phyloP scores from a whole-genome alignment of 23 tunicate genomes.

The Halocynthia aurantium region DNA sequence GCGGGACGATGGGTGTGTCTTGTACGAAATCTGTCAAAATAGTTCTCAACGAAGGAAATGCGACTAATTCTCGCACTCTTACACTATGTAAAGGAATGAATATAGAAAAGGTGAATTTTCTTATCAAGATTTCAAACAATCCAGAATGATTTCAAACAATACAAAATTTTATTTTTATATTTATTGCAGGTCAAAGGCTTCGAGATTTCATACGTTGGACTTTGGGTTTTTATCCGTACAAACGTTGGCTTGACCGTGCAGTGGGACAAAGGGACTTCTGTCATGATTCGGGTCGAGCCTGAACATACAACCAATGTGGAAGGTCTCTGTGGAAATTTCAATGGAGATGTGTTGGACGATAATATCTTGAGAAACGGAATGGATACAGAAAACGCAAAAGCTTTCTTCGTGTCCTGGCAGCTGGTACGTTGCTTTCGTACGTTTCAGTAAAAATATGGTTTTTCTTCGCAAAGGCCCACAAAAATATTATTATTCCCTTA shows the following conservation, averaged over 20 bases:
- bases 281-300: slow-evolving; percentile 8
- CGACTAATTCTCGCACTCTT: not conserved
- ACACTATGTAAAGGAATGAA: slow-evolving; percentile 25
- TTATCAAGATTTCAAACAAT: too few species aligned
- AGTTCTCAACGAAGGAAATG: not conserved
- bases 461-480: too few species aligned
- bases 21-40: slow-evolving; percentile 28
- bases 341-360: slow-evolving; percentile 17
- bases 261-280: slow-evolving; percentile 9
- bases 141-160: not conserved
- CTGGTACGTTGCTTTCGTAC: not conserved
- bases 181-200: not conserved
- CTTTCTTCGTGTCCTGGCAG: slow-evolving; percentile 26
- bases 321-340: slow-evolving; percentile 15
- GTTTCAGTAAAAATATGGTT: too few species aligned
- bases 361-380: slow-evolving; percentile 23
- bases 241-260: not conserved
- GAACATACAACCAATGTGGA: slow-evolving; percentile 5
- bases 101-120: slow-evolving; percentile 21
- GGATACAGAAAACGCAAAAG: slow-evolving; percentile 15
- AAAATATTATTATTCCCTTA: too few species aligned
- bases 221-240: slow-evolving; percentile 6
- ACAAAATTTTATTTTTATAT: not conserved
- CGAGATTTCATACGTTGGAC: slow-evolving; percentile 1
- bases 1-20: slow-evolving; percentile 24